phyloP scores from a whole-genome alignment of 2,113 vertebrate species.

The Salvelinus fontinalis region DNA sequence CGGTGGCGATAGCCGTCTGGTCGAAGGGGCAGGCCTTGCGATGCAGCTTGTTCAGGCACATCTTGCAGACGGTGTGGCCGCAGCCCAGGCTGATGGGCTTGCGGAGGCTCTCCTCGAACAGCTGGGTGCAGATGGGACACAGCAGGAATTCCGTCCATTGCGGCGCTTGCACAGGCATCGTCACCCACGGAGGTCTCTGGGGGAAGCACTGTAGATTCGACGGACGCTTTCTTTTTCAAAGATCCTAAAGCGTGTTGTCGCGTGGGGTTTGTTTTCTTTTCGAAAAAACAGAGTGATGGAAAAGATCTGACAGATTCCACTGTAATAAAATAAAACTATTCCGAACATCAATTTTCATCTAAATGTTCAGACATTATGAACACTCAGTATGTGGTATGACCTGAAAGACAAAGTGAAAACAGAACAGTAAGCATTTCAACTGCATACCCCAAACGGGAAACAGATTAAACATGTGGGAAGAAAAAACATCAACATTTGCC shows the following conservation, averaged over 20 bases:
- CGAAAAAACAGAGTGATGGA: background rate
- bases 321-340: slow-evolving; percentile 81
- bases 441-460: no score
- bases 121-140: slow-evolving; percentile 99
- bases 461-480: no score
- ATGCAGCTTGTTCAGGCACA: slow-evolving; percentile 99
- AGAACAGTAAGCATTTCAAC: no score
- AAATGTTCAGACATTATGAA: slow-evolving; percentile 81
- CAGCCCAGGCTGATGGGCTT: slow-evolving; percentile 98
- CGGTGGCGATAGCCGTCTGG: slow-evolving; percentile 97
- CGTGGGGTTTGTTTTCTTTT: no score
- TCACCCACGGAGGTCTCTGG: no score
- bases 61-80: slow-evolving; percentile 98
- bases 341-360: slow-evolving; percentile 66
- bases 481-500: no score
- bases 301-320: slow-evolving; percentile 86
- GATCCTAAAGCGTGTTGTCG: no score
- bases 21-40: slow-evolving; percentile 98
- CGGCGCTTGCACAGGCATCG: slow-evolving; percentile 99
- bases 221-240: slow-evolving; percentile 56
- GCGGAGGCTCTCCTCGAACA: slow-evolving; percentile 95
- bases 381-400: slow-evolving; percentile 82
- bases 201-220: no score
- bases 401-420: slow-evolving; percentile 65
- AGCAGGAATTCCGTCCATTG: slow-evolving; percentile 99